Evolutionary conservation across 1,140 invertebrate genomes (phyloP).

Genomic region (Atta cephalotes): DNA sequence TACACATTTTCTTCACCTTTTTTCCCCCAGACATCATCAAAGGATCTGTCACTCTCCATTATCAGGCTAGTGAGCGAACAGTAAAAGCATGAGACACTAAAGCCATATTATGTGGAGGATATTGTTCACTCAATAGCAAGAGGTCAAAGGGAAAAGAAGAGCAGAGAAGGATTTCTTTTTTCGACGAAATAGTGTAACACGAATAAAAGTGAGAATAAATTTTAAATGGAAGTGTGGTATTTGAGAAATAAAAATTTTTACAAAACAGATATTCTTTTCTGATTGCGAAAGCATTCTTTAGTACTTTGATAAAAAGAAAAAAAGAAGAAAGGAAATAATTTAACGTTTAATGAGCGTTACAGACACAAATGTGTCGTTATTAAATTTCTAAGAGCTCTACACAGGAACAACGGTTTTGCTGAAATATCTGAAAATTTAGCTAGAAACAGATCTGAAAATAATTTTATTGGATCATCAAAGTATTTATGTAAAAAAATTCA

Average conservation of each 20-base stretch:
- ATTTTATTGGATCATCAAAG: too few relatives aligned
- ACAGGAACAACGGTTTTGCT: too few relatives aligned
- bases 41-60: slow-evolving; percentile 73
- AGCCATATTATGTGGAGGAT: slow-evolving; percentile 65
- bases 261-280: background rate
- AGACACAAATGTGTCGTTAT: background rate
- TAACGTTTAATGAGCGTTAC: slow-evolving; percentile 5
- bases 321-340: background rate
- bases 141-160: slow-evolving; percentile 49
- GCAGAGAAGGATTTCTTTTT: slow-evolving; percentile 40
- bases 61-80: slow-evolving; percentile 67
- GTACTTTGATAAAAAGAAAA: background rate
- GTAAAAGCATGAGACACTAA: slow-evolving; percentile 72
- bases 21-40: slow-evolving; percentile 63
- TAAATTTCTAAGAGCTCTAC: slow-evolving; percentile 30
- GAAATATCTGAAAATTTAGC: too few relatives aligned
- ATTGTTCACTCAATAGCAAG: slow-evolving; percentile 59
- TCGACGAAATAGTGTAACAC: background rate
- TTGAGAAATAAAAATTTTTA: background rate
- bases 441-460: too few relatives aligned
- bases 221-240: background rate
- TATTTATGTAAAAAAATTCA: too few relatives aligned
- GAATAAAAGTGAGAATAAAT: slow-evolving; percentile 17
- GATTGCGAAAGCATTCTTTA: background rate
- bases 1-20: slow-evolving; percentile 43